Evolutionary conservation across 2,113 vertebrate species (phyloP), one percentile per base, ranked within the genome.

Genomic region (Crocuta crocuta): DNA sequence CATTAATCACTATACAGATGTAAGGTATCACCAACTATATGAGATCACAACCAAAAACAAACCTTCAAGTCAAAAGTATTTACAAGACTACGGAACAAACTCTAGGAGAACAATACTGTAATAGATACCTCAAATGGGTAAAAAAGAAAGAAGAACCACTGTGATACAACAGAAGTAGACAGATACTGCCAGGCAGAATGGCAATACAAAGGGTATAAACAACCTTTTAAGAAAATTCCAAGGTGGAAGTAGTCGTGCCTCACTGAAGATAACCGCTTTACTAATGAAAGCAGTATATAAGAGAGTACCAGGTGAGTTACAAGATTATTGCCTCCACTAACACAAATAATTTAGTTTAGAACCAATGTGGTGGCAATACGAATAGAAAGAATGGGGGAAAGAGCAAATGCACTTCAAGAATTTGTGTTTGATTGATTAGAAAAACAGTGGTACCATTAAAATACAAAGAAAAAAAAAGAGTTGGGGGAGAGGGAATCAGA

Each of bases 21-120:
- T 24, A 87, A 87, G 39, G 7, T 61, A 55, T 58, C 63, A 87
- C 33, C n/a, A 97, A 88, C 74, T 88, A 68, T 21, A 63, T 83
- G 0, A 91, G 48, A 97, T 65, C 83, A 71, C 48, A 94, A 95
- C 70, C 17, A 90, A 71, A 96, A 53, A 86, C 19, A 96, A 96
- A 91, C 6, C 6, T 94, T 93, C 21, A 93, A 53, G 12, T 58
- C 21, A 61, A n/a, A 95, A 91, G 35, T 43, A 89, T 7, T 94
- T 81, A 81, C 4, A 28, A 94, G 50, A 33, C 31, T 88, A 91
- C 24, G 26, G 19, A 19, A 90, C 61, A 95, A 93, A 35, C 80
- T 87, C 63, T 58, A 55, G 33, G 84, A 85, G n/a, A 86, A 74
- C 89, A 35, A 81, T 23, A 78, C 24, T 15, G 31, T 31, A 65